Evolutionary conservation across 2,888 invertebrate species (phyloP).

Genomic region (Lottia gigantea): DNA sequence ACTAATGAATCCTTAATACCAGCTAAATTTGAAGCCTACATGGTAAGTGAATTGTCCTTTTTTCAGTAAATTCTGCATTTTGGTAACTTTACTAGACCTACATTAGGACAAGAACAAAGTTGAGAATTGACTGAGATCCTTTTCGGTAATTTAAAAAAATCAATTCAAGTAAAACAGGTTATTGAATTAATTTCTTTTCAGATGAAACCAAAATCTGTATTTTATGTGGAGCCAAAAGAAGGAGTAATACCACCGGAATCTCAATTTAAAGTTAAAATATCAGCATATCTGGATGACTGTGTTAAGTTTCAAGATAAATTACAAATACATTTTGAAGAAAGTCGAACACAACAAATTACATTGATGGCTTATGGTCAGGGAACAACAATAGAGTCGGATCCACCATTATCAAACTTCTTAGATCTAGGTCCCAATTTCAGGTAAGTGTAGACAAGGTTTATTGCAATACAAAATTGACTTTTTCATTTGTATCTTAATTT

Average conservation of each 20-base stretch:
- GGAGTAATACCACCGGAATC: constrained; percentile 65
- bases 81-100: too few relatives aligned
- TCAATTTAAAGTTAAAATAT: constrained; percentile 57
- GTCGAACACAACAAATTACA: constrained; percentile 69
- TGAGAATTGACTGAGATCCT: too few relatives aligned
- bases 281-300: constrained; percentile 65
- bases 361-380: constrained; percentile 76
- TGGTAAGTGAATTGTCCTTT: constrained; percentile 68
- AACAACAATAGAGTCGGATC: constrained; percentile 76
- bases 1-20: constrained; percentile 79
- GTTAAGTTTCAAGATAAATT: constrained; percentile 68
- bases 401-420: constrained; percentile 73
- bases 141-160: not conserved
- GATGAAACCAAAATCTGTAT: constrained; percentile 62
- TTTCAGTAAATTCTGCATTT: not conserved
- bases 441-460: constrained; percentile 49
- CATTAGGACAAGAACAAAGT: too few relatives aligned
- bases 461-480: not conserved
- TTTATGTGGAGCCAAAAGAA: constrained; percentile 59
- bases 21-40: constrained; percentile 72
- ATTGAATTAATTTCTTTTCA: constrained; percentile 22
- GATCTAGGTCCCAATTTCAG: constrained; percentile 77
- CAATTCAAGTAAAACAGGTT: too few relatives aligned
- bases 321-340: constrained; percentile 66
- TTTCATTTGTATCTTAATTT: not conserved